Conservation (phyloP, 2,888 invertebrate genomes). For the Helobdella robusta region DNA sequence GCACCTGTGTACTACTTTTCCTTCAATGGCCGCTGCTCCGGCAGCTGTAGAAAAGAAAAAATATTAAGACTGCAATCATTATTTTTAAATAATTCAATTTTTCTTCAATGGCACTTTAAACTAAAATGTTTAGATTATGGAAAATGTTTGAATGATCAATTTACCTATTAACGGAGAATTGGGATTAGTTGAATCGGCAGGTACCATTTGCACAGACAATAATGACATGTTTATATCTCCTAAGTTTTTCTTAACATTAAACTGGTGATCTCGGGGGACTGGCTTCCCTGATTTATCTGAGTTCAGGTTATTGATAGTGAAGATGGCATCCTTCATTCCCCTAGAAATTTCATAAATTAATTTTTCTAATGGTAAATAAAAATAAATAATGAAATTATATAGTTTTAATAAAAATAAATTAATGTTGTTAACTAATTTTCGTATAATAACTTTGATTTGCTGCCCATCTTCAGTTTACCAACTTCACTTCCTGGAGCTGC, state of each 20-base stretch:
- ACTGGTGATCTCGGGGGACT: slow-evolving; percentile 80
- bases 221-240: slow-evolving; percentile 64
- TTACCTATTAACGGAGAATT: slow-evolving; percentile 11
- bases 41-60: slow-evolving; percentile 15
- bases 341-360: too few species aligned
- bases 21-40: slow-evolving; percentile 70
- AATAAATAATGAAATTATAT: background rate
- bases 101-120: background rate
- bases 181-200: slow-evolving; percentile 7
- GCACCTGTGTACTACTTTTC: slow-evolving; percentile 85
- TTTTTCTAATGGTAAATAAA: background rate
- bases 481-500: slow-evolving; percentile 83
- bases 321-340: background rate
- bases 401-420: background rate
- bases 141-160: background rate
- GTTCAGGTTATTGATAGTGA: slow-evolving; percentile 6
- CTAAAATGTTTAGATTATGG: background rate
- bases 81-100: background rate
- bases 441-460: slow-evolving; percentile 32
- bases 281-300: slow-evolving; percentile 24
- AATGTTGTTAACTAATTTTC: background rate
- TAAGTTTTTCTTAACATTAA: slow-evolving; percentile 74
- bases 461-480: slow-evolving; percentile 72
- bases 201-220: slow-evolving; percentile 47
- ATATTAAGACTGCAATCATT: background rate